Percentiles rank a stretch among this genome's conserved stretches.
Conservation (phyloP, 2,113 vertebrate species). For the Capreolus pygargus region DNA sequence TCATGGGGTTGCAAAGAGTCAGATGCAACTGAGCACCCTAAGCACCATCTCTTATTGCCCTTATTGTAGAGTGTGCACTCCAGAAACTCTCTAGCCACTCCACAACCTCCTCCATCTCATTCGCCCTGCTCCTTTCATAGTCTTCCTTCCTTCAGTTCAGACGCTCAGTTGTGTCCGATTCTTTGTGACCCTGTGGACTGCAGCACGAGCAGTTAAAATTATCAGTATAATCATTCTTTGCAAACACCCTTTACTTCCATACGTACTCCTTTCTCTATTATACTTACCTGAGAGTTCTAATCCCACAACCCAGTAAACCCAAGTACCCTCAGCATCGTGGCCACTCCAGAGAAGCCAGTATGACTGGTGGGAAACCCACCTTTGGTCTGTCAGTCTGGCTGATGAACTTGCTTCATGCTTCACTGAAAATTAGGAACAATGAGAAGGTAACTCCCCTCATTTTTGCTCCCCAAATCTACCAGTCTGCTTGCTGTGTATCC, state of each 20-base stretch:
- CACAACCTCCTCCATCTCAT: neutral
- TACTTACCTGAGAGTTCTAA: neutral
- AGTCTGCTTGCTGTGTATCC: neutral
- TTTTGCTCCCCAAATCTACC: neutral
- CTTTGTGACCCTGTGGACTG: neutral
- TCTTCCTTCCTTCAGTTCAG: neutral
- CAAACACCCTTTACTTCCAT: neutral
- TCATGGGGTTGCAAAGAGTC: neutral
- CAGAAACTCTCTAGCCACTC: neutral
- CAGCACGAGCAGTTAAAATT: neutral
- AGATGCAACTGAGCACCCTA: neutral
- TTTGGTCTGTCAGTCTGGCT: neutral
- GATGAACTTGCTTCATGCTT: neutral
- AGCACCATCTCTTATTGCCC: neutral
- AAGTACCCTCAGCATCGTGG: neutral
- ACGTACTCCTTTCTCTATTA: neutral
- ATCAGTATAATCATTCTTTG: neutral
- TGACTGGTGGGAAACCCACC: neutral
- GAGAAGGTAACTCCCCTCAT: neutral
- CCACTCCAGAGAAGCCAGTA: neutral
- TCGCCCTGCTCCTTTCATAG: neutral
- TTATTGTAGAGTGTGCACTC: neutral
- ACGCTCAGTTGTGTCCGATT: rapidly evolving
- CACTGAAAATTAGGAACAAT: neutral
- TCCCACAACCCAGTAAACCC: neutral